Base-by-base conservation (phyloP, 1,140 invertebrate species). In the Trachymyrmex cornetzi region DNA sequence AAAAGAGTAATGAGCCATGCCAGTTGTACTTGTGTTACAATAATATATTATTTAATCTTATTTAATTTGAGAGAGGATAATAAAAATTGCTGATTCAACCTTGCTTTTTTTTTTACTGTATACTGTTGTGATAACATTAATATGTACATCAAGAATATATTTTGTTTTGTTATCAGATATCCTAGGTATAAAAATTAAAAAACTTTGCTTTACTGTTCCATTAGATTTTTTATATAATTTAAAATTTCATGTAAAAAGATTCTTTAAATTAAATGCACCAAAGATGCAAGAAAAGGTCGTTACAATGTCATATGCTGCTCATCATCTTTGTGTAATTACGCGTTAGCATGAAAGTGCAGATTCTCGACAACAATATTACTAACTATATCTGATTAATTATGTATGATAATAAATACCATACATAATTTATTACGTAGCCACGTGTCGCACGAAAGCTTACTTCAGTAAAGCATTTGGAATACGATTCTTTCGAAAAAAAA, bases 321-420 rank as follows among this genome's bases (percentile, higher is more conserved):
- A 34, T 67, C 34, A 22, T 67, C 64, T 67, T 67, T 44, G 34
- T 44, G 11, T 48, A 48, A 48, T 69, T 69, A 69, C 5, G 66
- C n/a, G 19, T 69, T 67, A n/a, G n/a, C 66, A 69, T 69, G 34
- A 69, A 24, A 69, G 38, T 14, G 34, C 38, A 69, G 38, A 71
- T 71, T 71, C 38, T 22, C 12, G 19, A 44, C 30, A 50, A 50
- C n/a, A 69, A 12, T 24, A 50, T 24, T 71, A 22, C 67, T 50
- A 71, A 71, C 34, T 71, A 22, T 71, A 71, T 71, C 44, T 11
- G 14, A 71, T 71, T 71, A 71, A 71, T 71, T 71, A 71, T 71
- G 67, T 19, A 71, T 71, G 44, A n/a, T 71, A 71, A 22, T 71
- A 16, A 71, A 22, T 71, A 27, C 44, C 22, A 71, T 71, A 50